Evolutionary conservation across 2,797 vertebrate genomes (phyloP).

Genomic region (Jordanella pulchra): DNA sequence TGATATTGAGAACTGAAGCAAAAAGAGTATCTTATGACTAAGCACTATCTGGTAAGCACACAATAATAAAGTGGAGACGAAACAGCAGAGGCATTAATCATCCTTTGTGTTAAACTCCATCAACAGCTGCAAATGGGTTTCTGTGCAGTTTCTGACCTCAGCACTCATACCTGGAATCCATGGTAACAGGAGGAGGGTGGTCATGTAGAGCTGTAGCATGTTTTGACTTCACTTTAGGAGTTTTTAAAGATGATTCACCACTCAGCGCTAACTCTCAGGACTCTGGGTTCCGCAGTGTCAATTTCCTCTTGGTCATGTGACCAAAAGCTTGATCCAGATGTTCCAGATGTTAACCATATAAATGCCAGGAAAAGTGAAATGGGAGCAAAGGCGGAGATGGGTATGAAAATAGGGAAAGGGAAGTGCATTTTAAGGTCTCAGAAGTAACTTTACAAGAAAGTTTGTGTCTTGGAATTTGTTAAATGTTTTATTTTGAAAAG

Average conservation of each 20-base stretch:
- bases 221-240: conserved; percentile 13
- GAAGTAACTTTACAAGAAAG: not conserved
- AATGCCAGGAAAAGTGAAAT: conserved; percentile 21
- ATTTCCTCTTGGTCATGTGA: conserved; percentile 58
- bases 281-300: conserved; percentile 21
- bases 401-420: not conserved
- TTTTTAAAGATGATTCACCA: not conserved
- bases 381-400: not conserved
- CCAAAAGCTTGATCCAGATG: conserved; percentile 62
- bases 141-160: conserved; percentile 2
- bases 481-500: conserved; percentile 17
- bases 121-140: conserved; percentile 8
- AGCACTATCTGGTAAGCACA: conserved; percentile 10
- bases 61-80: not conserved
- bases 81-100: conserved; percentile 12
- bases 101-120: not conserved
- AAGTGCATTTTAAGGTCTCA: not conserved
- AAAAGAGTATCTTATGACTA: not conserved
- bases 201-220: conserved; percentile 46
- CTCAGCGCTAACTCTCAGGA: conserved; percentile 1
- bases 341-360: conserved; percentile 68
- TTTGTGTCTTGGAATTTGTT: conserved; percentile 12
- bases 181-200: conserved; percentile 51
- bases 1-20: conserved; percentile 6
- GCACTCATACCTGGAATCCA: conserved; percentile 70